phyloP scores from a whole-genome alignment of 2,888 invertebrate genomes.

The Drosophila nigricruria region DNA sequence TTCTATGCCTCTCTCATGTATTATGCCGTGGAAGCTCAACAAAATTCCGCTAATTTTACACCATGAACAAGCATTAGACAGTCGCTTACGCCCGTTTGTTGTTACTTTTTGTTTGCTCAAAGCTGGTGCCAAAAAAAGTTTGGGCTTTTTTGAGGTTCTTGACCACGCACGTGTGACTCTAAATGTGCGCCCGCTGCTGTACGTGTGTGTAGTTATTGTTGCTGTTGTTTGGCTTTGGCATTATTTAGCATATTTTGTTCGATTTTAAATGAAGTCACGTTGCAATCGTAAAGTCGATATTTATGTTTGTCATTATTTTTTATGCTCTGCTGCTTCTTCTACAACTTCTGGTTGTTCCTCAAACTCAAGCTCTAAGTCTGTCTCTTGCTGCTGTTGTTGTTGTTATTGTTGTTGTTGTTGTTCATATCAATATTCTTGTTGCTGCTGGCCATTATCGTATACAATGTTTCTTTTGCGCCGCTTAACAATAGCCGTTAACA shows the following conservation, averaged over 20 bases:
- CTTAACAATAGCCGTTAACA: constrained; percentile 78
- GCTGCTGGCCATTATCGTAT: constrained; percentile 45
- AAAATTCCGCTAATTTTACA: background rate
- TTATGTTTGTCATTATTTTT: constrained; percentile 70
- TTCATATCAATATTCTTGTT: constrained; percentile 46
- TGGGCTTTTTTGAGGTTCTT: constrained; percentile 68
- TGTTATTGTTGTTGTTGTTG: constrained; percentile 19
- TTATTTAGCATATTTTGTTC: constrained; percentile 80
- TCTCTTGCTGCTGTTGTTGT: constrained; percentile 22
- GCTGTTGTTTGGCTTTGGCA: constrained; percentile 34
- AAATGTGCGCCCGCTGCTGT: constrained; percentile 64
- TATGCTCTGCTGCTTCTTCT: constrained; percentile 61
- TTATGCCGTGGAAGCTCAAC: no score
- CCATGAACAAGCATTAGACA: background rate
- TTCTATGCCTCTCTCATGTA: background rate
- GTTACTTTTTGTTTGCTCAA: constrained; percentile 30
- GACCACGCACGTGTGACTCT: constrained; percentile 77
- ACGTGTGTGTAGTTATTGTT: constrained; percentile 45
- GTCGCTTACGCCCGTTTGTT: background rate
- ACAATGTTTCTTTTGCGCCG: constrained; percentile 53
- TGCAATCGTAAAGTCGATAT: constrained; percentile 75
- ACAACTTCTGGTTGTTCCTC: constrained; percentile 20
- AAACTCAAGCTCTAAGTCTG: background rate
- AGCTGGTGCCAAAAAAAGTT: constrained; percentile 76
- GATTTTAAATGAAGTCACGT: constrained; percentile 82